A percentile compares a stretch with the other conserved stretches of the same genome.
Evolutionary conservation across 2,888 invertebrate genomes (phyloP).

Genomic region (Amphipoea lucens): DNA sequence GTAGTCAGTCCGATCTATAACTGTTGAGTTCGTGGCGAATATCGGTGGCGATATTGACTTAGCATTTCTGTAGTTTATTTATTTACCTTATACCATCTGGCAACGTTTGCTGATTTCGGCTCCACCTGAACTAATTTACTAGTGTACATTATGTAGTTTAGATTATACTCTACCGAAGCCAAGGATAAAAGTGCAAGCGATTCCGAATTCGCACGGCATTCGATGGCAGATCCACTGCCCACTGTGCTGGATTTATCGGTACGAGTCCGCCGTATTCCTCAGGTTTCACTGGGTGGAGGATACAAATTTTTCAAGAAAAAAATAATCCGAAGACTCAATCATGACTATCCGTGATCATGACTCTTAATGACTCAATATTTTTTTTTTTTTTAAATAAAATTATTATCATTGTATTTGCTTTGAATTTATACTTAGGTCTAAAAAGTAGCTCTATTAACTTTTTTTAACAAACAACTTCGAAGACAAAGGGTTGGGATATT

Average conservation of each 20-base stretch:
- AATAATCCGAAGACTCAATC: background rate
- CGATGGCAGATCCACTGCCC: slow-evolving; percentile 8
- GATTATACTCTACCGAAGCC: slow-evolving; percentile 1
- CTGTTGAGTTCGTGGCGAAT: background rate
- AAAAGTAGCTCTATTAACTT: slow-evolving; percentile 7
- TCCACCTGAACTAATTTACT: slow-evolving; percentile 7
- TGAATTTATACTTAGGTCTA: background rate
- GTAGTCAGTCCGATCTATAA: background rate
- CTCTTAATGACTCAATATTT: background rate
- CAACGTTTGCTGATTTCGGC: slow-evolving; percentile 5
- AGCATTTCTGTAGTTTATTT: slow-evolving; percentile 11
- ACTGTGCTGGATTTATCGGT: slow-evolving; percentile 32
- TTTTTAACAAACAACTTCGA: slow-evolving; percentile 29
- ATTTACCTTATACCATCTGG: background rate
- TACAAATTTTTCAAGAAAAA: slow-evolving; percentile 3
- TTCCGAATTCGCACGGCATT: slow-evolving; percentile 30
- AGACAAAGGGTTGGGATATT: slow-evolving; percentile 38
- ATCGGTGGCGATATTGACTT: slow-evolving; percentile 4
- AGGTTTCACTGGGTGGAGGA: background rate
- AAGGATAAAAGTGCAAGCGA: slow-evolving; percentile 23
- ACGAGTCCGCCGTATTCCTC: slow-evolving; percentile 6
- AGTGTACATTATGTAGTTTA: slow-evolving; percentile 18
- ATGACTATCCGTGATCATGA: too few species aligned
- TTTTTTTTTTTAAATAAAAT: slow-evolving; percentile 1
- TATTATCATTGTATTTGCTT: background rate